Percentiles rank a stretch among this genome's conserved stretches.
Evolutionary conservation across 2,113 vertebrate species (phyloP).

Genomic region (Neofelis nebulosa): DNA sequence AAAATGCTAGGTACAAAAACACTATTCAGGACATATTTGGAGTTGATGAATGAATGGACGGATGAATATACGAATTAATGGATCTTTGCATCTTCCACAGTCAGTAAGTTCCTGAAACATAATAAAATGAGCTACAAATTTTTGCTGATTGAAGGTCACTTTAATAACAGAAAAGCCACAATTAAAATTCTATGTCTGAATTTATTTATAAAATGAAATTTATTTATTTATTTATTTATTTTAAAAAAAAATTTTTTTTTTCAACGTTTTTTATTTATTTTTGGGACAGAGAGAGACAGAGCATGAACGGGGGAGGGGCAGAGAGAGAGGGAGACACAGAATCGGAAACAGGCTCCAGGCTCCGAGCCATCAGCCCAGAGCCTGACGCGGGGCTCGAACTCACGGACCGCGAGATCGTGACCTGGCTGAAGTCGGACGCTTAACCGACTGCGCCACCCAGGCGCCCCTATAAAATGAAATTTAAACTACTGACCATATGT

Average conservation of each 20-base stretch:
- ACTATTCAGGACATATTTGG: background rate
- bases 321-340: too few species aligned
- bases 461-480: slow-evolving; percentile 33
- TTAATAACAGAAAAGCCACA: background rate
- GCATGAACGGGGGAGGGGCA: too few species aligned
- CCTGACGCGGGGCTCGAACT: too few species aligned
- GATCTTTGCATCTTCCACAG: background rate
- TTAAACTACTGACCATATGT: background rate
- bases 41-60: background rate
- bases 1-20: background rate
- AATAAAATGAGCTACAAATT: background rate
- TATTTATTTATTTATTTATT: too few species aligned
- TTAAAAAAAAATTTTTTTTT: too few species aligned
- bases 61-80: background rate
- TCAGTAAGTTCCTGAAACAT: background rate
- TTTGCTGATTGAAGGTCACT: background rate
- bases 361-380: too few species aligned
- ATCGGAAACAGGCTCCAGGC: too few species aligned
- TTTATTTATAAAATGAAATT: slow-evolving; percentile 16
- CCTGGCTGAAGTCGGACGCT: too few species aligned
- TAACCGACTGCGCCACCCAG: too few species aligned
- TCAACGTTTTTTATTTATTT: too few species aligned
- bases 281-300: too few species aligned
- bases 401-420: too few species aligned
- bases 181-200: background rate